A percentile compares a stretch with the other conserved stretches of the same genome.
Conservation (phyloP, 2,113 vertebrate species). For the Bos taurus region DNA sequence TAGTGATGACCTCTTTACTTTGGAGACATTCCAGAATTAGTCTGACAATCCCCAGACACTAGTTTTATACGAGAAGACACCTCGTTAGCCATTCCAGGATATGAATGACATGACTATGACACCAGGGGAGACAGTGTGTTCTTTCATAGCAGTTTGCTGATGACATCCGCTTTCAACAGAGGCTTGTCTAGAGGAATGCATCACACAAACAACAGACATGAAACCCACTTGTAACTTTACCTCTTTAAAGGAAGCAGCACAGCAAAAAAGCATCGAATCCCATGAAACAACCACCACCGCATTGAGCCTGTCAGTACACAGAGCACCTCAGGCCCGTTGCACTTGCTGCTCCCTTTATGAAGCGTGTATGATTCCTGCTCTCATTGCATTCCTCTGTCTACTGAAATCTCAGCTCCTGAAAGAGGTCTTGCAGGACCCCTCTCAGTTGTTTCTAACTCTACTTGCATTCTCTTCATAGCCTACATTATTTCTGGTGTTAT, state of each 20-base stretch:
- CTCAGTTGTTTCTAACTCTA: background rate
- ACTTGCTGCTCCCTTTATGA: background rate
- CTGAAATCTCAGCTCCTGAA: background rate
- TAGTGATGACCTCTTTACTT: background rate
- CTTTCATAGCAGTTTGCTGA: background rate
- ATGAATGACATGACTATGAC: background rate
- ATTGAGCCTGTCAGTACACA: accelerated
- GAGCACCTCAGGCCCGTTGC: background rate
- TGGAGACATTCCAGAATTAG: background rate
- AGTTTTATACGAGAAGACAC: background rate
- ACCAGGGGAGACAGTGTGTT: background rate
- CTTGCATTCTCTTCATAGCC: background rate
- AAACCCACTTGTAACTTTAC: background rate
- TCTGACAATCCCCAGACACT: background rate
- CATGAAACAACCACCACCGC: background rate
- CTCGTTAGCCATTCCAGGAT: background rate
- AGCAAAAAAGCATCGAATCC: no score
- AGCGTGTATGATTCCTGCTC: background rate
- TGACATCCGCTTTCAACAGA: background rate
- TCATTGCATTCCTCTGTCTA: background rate
- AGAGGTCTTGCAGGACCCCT: background rate
- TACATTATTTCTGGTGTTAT: background rate
- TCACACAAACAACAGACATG: background rate
- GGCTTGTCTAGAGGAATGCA: background rate
- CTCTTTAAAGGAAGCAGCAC: background rate